phyloP scores from a whole-genome alignment of 2,888 invertebrate genomes.

The Acholoe squamosa region DNA sequence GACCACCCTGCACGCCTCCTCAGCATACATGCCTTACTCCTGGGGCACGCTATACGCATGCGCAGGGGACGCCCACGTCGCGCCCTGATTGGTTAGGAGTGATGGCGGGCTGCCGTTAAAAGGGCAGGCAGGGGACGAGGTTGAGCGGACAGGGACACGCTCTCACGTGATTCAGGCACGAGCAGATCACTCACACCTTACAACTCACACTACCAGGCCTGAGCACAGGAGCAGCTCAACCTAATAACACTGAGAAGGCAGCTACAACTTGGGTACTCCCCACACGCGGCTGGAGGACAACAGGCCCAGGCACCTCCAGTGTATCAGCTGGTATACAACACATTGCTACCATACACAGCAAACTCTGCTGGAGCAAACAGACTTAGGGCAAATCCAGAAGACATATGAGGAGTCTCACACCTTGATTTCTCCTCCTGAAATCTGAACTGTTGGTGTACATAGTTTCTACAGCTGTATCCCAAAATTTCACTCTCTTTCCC shows the following conservation, averaged over 20 bases:
- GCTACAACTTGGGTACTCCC: neutral
- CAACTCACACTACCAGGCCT: no score
- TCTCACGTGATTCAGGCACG: neutral
- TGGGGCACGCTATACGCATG: neutral
- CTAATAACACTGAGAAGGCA: no score
- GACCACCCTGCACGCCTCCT: neutral
- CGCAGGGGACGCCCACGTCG: neutral
- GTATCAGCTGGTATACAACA: no score
- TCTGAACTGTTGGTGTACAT: neutral
- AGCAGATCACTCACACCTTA: neutral
- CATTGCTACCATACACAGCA: neutral
- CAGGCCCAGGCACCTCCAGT: neutral
- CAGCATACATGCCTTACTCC: neutral
- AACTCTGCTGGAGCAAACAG: neutral
- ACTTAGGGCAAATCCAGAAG: neutral
- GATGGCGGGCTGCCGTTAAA: neutral
- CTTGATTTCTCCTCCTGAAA: neutral
- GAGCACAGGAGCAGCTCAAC: no score
- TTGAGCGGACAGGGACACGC: neutral
- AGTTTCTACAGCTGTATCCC: no score
- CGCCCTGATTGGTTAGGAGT: conserved; percentile 19
- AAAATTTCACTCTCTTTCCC: no score
- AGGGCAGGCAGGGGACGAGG: neutral
- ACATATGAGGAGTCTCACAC: neutral
- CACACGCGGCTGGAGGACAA: neutral